These are phyloP conservation scores for Ferrisia virgata DNA, from an alignment of 2,888 invertebrate species.

Conservation along the genomic window DNA sequence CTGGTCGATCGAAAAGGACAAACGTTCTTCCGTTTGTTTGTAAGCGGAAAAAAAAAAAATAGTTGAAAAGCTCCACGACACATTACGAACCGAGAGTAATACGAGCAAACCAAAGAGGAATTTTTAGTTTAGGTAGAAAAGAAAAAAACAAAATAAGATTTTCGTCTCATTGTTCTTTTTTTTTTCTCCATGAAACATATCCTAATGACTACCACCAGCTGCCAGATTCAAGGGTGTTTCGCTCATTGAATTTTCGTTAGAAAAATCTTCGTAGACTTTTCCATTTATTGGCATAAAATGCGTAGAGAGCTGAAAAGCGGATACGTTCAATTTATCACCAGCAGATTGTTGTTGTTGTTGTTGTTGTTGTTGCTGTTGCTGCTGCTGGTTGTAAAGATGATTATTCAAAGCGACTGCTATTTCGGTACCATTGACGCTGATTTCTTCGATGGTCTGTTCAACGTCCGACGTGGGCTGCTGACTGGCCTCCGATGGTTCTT, in stretches of 20 bases:
- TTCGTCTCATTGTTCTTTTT: too few relatives aligned
- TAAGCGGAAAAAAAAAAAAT: too few relatives aligned
- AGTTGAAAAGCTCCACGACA: too few relatives aligned
- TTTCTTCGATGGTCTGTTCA: constrained; percentile 36
- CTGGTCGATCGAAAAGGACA: too few relatives aligned
- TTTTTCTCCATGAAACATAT: too few relatives aligned
- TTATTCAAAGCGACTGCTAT: constrained; percentile 21
- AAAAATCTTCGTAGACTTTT: constrained; percentile 23
- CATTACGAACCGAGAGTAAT: too few relatives aligned
- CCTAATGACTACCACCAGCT: constrained; percentile 35
- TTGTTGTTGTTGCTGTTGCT: too few relatives aligned
- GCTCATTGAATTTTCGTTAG: constrained; percentile 38
- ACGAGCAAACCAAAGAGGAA: too few relatives aligned
- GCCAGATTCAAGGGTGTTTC: constrained; percentile 44
- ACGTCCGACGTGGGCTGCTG: not conserved
- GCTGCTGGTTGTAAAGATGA: not conserved
- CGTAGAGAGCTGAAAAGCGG: constrained; percentile 43
- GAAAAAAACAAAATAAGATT: too few relatives aligned
- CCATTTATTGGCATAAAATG: constrained; percentile 43
- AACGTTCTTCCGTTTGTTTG: too few relatives aligned
- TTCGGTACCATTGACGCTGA: constrained; percentile 39
- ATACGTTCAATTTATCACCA: constrained; percentile 14
- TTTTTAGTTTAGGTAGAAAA: not conserved
- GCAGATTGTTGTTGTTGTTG: too few relatives aligned
- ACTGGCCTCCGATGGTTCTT: not conserved